A percentile compares a stretch with the other conserved stretches of the same genome.
Evolutionary conservation across 2,797 vertebrate genomes (phyloP).

Genomic region (Alauda arvensis): DNA sequence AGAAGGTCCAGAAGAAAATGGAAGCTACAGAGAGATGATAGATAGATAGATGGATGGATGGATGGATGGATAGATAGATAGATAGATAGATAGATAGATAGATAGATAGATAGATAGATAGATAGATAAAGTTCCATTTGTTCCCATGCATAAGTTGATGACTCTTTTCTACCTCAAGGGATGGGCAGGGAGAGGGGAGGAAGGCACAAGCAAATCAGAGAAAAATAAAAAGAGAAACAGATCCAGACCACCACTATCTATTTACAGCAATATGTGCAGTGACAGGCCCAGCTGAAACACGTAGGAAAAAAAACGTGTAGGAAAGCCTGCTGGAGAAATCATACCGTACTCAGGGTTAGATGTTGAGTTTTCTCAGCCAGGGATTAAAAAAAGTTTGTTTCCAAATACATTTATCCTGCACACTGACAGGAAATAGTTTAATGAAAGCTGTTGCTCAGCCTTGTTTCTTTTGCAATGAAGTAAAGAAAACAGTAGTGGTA

Average conservation of each 20-base stretch:
- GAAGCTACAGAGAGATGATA: background rate
- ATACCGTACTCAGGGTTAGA: background rate
- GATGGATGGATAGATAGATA: background rate
- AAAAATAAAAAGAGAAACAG: background rate
- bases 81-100: background rate
- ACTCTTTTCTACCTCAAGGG: background rate
- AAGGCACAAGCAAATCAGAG: background rate
- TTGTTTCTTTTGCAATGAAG: background rate
- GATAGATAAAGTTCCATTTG: background rate
- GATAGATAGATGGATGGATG: background rate
- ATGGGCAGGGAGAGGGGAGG: background rate
- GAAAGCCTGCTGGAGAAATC: background rate
- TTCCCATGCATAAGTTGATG: background rate
- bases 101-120: background rate
- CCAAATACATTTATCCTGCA: background rate
- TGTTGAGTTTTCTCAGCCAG: background rate
- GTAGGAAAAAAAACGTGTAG: too few relatives aligned
- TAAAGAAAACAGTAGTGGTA: background rate
- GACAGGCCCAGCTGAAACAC: background rate
- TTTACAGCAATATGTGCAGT: background rate
- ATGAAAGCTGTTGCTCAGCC: background rate
- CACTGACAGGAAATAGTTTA: conserved; percentile 12
- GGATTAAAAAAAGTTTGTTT: conserved; percentile 18
- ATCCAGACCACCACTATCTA: background rate
- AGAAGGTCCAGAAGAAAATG: background rate